Conservation (phyloP, 37 sponge, comb jelly and placozoan species). For the Sycon ciliatum region DNA sequence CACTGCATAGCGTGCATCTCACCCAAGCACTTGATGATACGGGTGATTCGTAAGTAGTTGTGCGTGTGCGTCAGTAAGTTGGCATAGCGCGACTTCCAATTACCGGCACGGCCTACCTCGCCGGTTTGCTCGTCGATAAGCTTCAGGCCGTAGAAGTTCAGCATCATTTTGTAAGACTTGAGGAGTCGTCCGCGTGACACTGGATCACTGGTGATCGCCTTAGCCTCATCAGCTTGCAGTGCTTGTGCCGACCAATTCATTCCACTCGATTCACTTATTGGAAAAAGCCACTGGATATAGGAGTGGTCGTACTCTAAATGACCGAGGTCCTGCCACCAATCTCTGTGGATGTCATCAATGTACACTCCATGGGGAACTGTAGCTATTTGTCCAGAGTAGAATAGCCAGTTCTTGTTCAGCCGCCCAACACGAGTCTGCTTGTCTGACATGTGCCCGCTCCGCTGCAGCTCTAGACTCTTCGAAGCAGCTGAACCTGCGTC, state of each 20-base stretch:
- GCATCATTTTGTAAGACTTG: slow-evolving; percentile 56
- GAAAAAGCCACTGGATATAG: too few species aligned
- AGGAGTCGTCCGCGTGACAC: slow-evolving; percentile 34
- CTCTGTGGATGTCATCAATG: too few species aligned
- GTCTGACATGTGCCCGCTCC: too few species aligned
- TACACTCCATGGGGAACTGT: too few species aligned
- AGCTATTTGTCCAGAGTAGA: too few species aligned
- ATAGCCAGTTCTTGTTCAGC: too few species aligned
- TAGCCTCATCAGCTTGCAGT: slow-evolving; percentile 48
- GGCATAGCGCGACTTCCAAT: slow-evolving; percentile 35
- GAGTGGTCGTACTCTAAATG: too few species aligned
- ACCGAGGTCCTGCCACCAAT: too few species aligned
- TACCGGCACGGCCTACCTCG: slow-evolving; percentile 30
- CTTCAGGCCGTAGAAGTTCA: slow-evolving; percentile 70
- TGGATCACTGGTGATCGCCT: slow-evolving; percentile 23
- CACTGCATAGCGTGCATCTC: too few species aligned
- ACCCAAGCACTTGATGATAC: slow-evolving; percentile 68
- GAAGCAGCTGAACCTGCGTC: too few species aligned
- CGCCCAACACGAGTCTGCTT: too few species aligned
- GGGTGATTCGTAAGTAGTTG: slow-evolving; percentile 65
- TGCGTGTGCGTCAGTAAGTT: slow-evolving; percentile 41
- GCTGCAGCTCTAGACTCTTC: too few species aligned
- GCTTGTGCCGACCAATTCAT: slow-evolving; percentile 48
- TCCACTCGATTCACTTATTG: slow-evolving; percentile 57
- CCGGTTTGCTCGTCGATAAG: slow-evolving; percentile 28